Evolutionary conservation across 2,797 vertebrate genomes (phyloP).

Genomic region (Pelodytes ibericus): DNA sequence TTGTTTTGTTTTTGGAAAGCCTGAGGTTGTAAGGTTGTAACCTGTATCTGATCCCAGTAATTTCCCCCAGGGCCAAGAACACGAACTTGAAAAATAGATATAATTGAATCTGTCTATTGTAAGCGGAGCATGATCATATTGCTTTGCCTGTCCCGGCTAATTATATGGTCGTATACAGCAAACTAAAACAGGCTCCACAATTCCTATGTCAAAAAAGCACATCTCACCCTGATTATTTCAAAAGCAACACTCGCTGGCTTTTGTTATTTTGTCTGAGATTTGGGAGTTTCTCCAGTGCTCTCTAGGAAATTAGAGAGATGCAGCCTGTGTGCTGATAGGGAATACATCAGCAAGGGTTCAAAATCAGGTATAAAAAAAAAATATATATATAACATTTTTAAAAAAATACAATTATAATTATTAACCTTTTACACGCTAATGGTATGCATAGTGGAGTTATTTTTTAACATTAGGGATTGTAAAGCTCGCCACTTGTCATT

Average conservation of each 20-base stretch:
- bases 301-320: not conserved
- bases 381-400: too few relatives aligned
- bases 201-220: not conserved
- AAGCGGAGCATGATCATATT: not conserved
- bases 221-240: not conserved
- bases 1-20: not conserved
- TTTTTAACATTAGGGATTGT: too few relatives aligned
- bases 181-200: not conserved
- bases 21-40: not conserved
- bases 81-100: conserved; percentile 6
- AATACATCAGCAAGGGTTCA: too few relatives aligned
- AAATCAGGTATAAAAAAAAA: too few relatives aligned
- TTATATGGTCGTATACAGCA: not conserved
- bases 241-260: not conserved
- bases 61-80: conserved; percentile 22
- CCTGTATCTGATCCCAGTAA: conserved; percentile 14
- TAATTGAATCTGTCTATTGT: not conserved
- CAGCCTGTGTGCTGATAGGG: not conserved
- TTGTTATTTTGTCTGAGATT: not conserved
- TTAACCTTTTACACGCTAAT: too few relatives aligned
- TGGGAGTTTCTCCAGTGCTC: not conserved
- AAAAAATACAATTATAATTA: too few relatives aligned
- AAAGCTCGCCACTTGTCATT: too few relatives aligned
- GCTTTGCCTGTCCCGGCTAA: not conserved
- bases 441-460: too few relatives aligned